phyloP scores from a whole-genome alignment of 2,888 invertebrate genomes.

The Andrena camellia region DNA sequence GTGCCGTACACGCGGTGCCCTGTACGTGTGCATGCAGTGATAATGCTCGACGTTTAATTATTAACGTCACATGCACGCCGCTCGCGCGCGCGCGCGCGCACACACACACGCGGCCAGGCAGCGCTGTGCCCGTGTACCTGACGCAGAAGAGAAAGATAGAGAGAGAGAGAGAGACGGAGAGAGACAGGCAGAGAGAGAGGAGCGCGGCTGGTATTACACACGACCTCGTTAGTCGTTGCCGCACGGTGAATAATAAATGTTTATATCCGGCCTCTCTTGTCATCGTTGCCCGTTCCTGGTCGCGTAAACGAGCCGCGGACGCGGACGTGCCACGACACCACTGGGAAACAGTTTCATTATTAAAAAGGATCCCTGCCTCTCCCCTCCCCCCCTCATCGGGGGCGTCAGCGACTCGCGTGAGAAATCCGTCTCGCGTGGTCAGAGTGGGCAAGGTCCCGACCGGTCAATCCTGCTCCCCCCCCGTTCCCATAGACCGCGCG shows the following conservation, averaged over 20 bases:
- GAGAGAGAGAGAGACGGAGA: conserved; percentile 7
- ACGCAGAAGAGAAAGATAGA: neutral
- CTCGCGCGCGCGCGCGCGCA: conserved; percentile 5
- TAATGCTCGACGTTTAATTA: conserved; percentile 75
- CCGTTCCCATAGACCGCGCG: neutral
- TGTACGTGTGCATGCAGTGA: conserved; percentile 64
- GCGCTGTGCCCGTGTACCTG: conserved; percentile 14
- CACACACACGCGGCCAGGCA: conserved; percentile 9
- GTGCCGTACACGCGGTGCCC: conserved; percentile 53
- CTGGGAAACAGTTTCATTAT: conserved; percentile 50
- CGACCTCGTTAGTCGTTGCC: conserved; percentile 78
- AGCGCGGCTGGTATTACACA: conserved; percentile 67
- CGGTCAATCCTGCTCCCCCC: neutral
- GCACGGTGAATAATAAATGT: conserved; percentile 81
- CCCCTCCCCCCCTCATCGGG: neutral
- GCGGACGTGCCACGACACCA: conserved; percentile 42
- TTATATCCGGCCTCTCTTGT: conserved; percentile 73
- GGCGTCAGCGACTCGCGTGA: conserved; percentile 27
- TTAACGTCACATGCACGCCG: conserved; percentile 65
- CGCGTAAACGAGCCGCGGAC: conserved; percentile 64
- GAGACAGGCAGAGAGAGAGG: conserved; percentile 23
- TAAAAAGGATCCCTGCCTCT: conserved; percentile 31
- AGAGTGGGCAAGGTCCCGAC: neutral
- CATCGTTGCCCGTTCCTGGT: conserved; percentile 60
- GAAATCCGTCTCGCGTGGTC: conserved; percentile 32